Base-by-base conservation (phyloP, 2,113 vertebrate genomes). In the Fukomys damarensis region DNA sequence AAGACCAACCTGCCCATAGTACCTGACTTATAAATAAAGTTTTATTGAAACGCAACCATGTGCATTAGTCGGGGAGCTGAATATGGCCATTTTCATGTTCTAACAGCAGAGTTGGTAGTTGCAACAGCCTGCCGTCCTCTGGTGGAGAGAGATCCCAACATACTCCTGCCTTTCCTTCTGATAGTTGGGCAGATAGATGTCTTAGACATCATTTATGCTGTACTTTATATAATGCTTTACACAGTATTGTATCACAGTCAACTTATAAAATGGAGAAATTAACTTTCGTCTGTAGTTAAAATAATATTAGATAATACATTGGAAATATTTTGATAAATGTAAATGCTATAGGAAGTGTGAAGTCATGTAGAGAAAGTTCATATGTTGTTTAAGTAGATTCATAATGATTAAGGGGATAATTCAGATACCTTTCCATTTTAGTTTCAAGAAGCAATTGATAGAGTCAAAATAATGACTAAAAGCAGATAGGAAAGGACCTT, bases 241-340 rank as follows among this genome's bases (percentile, higher is more conserved):
- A 11, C 30, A 24, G 58, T 59, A 10, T 94, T 82, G 77, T 85
- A 11, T 82, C 59, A 54, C 49, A 41, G 43, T 70, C 9, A 77
- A 26, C 56, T 65, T 95, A 30, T 16, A 91, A 20, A n/a, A 54
- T 54, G 8, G 52, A 22, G 30, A 77, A 12, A 70, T 56, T 85
- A 80, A 74, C 35, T 65, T 74, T 17, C 46, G 30, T 80, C 20
- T 74, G 20, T 89, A 83, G 81, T 52, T 68, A 28, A n/a, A 56
- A 91, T 35, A 83, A 68, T 84, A 41, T n/a, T 76, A 90, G 56
- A 46, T 81, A 89, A 89, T 92, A 16, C 59, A 76, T 77, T 59
- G 68, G 35, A 68, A 94, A 79, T 94, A 74, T 58, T 92, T 93
- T 76, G 56, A 26, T 66, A 59, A 30, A 11, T 65, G 2, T 92